A percentile compares a stretch with the other conserved stretches of the same genome.
Evolutionary conservation across 2,888 invertebrate genomes (phyloP).

Genomic region (Sussaba pulchella): DNA sequence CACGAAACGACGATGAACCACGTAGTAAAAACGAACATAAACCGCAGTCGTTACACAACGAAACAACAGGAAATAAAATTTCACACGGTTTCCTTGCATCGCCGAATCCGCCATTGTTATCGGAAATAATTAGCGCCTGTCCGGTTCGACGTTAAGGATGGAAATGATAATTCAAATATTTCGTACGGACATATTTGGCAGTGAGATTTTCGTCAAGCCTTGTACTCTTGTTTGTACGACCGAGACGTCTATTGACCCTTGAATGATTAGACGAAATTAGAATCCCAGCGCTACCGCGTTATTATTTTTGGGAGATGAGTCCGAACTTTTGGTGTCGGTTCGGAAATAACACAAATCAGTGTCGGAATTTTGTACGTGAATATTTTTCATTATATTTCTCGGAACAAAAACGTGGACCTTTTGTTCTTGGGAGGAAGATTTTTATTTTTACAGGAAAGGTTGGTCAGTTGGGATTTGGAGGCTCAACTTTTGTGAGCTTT

Average conservation of each 20-base stretch:
- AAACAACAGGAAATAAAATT: conserved; percentile 18
- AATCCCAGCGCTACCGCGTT: too few species aligned
- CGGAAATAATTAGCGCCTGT: conserved; percentile 21
- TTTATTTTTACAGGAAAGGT: too few species aligned
- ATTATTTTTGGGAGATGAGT: too few species aligned
- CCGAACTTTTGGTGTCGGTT: too few species aligned
- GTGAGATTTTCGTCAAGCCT: neutral
- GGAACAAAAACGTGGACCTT: too few species aligned
- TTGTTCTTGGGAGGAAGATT: too few species aligned
- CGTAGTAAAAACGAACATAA: conserved; percentile 1
- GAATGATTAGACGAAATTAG: neutral
- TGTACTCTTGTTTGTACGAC: neutral
- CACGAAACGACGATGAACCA: neutral
- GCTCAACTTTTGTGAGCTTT: neutral
- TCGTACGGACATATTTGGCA: neutral
- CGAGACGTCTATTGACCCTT: neutral
- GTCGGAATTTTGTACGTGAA: too few species aligned
- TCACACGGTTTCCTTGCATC: conserved; percentile 24
- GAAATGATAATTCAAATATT: conserved; percentile 1
- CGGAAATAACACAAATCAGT: too few species aligned
- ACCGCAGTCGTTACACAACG: neutral
- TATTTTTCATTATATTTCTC: too few species aligned
- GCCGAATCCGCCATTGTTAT: conserved; percentile 41
- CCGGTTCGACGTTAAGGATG: neutral
- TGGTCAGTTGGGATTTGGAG: too few species aligned